Evolutionary conservation across 2,888 invertebrate genomes (phyloP), one percentile per base, ranked within the genome.

Genomic region (Papilio elwesi): DNA sequence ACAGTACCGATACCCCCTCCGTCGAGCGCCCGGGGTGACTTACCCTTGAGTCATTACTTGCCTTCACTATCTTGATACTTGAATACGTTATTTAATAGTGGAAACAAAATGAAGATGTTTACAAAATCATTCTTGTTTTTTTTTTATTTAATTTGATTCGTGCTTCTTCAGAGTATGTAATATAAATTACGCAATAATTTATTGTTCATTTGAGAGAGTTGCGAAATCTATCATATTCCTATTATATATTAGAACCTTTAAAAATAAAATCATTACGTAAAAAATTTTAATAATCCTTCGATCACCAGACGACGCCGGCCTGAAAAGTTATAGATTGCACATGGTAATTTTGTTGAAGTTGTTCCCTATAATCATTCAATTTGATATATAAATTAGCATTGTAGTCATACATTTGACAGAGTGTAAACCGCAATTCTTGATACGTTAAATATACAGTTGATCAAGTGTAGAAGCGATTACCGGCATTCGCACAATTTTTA

Each of bases 51-150:
- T 26, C 26, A 26, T 26, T 26, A 26, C 26, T 26, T 26, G 26
- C 26, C 26, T 26, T 26, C 2, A 4, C 26, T 26, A 13, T 73
- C 62, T 75, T 73, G 73, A 67, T 75, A 75, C 66, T 75, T 69
- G 68, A 73, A 9, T n/a, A 10, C 4, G 10, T 43, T 59, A 43
- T 59, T n/a, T 0, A 43, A n/a, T n/a, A 0, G 38, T n/a, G 8
- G 38, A 43, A 38, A 38, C 3, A 57, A 36, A 36, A 49, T 13
- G 6, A 9, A 47, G 47, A 9, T 47, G 47, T 47, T 7, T 47
- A 47, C 47, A 47, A 47, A 47, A 7, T 7, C 47, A 55, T 26
- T 26, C 26, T 26, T 26, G 26, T 26, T 4, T 26, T 26, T 26
- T 26, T 4, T 26, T 26, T 26, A 26, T 4, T 26, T 26, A 26